Base-by-base conservation (phyloP, 2,113 vertebrate species). In the Ictidomys tridecemlineatus region DNA sequence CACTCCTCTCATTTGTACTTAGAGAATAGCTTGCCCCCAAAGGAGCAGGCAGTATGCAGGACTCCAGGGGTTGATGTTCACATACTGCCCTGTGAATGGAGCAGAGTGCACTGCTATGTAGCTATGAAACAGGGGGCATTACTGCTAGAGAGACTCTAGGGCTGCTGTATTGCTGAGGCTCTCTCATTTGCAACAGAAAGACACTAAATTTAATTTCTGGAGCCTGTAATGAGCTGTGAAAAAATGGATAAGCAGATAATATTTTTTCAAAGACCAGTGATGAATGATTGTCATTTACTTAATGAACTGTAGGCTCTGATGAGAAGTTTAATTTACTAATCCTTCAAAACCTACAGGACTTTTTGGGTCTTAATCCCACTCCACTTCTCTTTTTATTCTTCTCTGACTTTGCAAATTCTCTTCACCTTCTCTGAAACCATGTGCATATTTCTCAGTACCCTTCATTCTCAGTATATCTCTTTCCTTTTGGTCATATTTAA, bases 311-410 rank as follows among this genome's bases (percentile, higher is more conserved):
- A 56, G 28, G 18, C 26, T 76, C 56, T 82, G 67, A 89, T 76
- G 51, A 78, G 30, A 96, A 86, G 11, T n/a, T 93, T 85, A 63
- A 87, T 82, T 85, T 45, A 73, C 48, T 74, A 90, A 86, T 76
- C 63, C 51, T 82, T 94, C 48, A 63, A 79, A 87, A n/a, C 9
- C 53, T 69, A 39, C 8, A 58, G 65, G 5, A 42, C 8, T 70
- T 61, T 51, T 9, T 30, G 63, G 13, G 28, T 48, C 70, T 70
- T 48, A 30, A 85, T 2, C 4, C 3, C 3, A n/a, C 4, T 32
- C 72, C 24, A 11, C 0, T 11, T 30, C 20, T 93, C 11, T 16
- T 76, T 53, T 88, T 8, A n/a, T 30, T 88, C 70, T 82, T 76
- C 45, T 73, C 45, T 53, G 37, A 53, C 16, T 72, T 78, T 53